Evolutionary conservation across 92 coral and sea anemone genomes (phyloP).

Genomic region (Umimayanthus chanpuru): DNA sequence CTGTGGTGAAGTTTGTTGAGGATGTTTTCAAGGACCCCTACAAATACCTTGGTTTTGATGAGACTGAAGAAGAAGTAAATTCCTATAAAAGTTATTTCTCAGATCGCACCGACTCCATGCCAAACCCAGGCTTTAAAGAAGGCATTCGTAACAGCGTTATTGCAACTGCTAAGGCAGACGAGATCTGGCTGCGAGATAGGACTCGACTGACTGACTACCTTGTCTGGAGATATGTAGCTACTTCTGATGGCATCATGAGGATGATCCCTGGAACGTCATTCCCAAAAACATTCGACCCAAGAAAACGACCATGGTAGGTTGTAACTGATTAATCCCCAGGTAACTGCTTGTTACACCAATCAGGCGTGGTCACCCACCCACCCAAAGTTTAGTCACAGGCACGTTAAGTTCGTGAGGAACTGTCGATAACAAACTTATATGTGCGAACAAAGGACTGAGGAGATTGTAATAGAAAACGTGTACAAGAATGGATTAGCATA

Average conservation of each 20-base stretch:
- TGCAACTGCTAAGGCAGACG: constrained; percentile 51
- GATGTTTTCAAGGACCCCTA: constrained; percentile 61
- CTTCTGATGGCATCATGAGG: constrained; percentile 63
- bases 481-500: too few species aligned
- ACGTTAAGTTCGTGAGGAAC: too few species aligned
- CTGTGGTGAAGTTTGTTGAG: constrained; percentile 65
- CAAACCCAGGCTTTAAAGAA: constrained; percentile 48
- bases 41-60: constrained; percentile 52
- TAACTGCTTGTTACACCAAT: not conserved
- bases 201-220: constrained; percentile 46
- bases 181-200: constrained; percentile 60
- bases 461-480: too few species aligned
- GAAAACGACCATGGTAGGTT: constrained; percentile 62
- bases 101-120: not conserved
- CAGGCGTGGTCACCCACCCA: not conserved
- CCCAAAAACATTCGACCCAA: constrained; percentile 60
- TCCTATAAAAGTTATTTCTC: constrained; percentile 41
- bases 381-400: not conserved
- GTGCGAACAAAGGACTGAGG: too few species aligned
- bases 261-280: constrained; percentile 58
- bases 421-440: too few species aligned
- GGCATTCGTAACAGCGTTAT: constrained; percentile 59
- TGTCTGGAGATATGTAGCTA: constrained; percentile 65
- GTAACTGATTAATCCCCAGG: not conserved
- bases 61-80: constrained; percentile 29